Percentiles rank a stretch among this genome's conserved stretches.
phyloP scores from a whole-genome alignment of 2,888 invertebrate genomes.

The Plagodis pulveraria region DNA sequence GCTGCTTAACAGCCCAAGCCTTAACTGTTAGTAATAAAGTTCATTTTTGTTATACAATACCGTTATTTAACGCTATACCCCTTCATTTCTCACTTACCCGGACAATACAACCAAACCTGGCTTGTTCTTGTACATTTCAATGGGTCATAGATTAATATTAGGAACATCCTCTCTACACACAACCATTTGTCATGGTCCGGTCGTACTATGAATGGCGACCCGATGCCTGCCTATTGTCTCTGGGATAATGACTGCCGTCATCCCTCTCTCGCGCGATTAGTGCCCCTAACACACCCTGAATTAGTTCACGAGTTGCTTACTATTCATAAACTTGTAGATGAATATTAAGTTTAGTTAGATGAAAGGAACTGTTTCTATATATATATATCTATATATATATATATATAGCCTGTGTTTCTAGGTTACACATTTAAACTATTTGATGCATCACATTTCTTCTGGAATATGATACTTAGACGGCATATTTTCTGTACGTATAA shows the following conservation, averaged over 20 bases:
- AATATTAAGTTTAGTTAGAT: slow-evolving; percentile 18
- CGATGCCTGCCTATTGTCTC: slow-evolving; percentile 57
- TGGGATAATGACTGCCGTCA: slow-evolving; percentile 54
- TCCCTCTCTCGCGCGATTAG: slow-evolving; percentile 48
- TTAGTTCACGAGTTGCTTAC: slow-evolving; percentile 45
- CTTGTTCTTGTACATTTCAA: slow-evolving; percentile 12
- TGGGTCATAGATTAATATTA: slow-evolving; percentile 28
- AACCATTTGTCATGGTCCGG: slow-evolving; percentile 62
- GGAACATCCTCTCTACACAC: slow-evolving; percentile 42
- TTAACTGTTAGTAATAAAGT: too few relatives aligned
- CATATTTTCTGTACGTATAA: too few relatives aligned
- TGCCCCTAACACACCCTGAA: slow-evolving; percentile 41
- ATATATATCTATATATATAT: neutral
- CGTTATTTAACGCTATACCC: neutral
- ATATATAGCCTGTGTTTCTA: too few relatives aligned
- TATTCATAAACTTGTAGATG: slow-evolving; percentile 20
- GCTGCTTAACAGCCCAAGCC: too few relatives aligned
- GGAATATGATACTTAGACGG: too few relatives aligned
- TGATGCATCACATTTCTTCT: too few relatives aligned
- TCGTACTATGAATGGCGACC: slow-evolving; percentile 55
- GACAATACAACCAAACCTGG: slow-evolving; percentile 1
- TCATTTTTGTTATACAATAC: neutral
- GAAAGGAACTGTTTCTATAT: slow-evolving; percentile 8
- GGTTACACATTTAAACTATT: too few relatives aligned
- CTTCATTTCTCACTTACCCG: neutral